Conservation (phyloP, 2,113 vertebrate genomes). For the Fregata magnificens region DNA sequence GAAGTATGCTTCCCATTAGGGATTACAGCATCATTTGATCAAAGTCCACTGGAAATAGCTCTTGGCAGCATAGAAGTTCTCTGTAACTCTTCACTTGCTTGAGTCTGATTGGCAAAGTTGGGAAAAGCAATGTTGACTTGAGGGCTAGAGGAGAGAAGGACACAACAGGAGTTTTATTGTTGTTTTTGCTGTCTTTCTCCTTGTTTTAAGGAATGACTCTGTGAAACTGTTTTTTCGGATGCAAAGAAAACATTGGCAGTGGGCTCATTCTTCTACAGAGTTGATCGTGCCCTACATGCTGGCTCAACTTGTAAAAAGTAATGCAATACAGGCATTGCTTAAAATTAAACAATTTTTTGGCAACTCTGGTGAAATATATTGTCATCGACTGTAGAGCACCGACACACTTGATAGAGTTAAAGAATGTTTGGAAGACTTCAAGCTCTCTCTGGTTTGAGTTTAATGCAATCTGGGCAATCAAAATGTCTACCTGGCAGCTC, state of each 20-base stretch:
- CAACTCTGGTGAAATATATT: conserved; percentile 63
- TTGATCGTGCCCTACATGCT: conserved; percentile 26
- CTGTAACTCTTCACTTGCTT: conserved; percentile 62
- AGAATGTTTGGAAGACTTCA: conserved; percentile 67
- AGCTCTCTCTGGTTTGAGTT: conserved; percentile 65
- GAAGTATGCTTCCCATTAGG: conserved; percentile 80
- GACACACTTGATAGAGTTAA: conserved; percentile 59
- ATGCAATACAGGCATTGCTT: conserved; percentile 59
- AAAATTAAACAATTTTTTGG: conserved; percentile 67
- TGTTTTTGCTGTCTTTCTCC: conserved; percentile 20
- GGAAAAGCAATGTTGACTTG: background rate
- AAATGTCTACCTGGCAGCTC: conserved; percentile 72
- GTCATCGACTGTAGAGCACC: conserved; percentile 63
- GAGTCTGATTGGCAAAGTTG: conserved; percentile 1
- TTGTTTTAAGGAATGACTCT: background rate
- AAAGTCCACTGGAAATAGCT: conserved; percentile 81
- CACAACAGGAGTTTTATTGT: background rate
- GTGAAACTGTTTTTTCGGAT: background rate
- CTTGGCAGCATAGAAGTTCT: conserved; percentile 64
- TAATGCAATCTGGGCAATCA: conserved; percentile 64
- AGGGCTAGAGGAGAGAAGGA: background rate
- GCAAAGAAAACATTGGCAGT: conserved; percentile 13
- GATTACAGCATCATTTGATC: conserved; percentile 79
- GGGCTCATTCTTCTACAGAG: background rate
- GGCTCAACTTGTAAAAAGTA: conserved; percentile 52